phyloP scores from a whole-genome alignment of 2,113 vertebrate genomes.

The Herpetotheres cachinnans region DNA sequence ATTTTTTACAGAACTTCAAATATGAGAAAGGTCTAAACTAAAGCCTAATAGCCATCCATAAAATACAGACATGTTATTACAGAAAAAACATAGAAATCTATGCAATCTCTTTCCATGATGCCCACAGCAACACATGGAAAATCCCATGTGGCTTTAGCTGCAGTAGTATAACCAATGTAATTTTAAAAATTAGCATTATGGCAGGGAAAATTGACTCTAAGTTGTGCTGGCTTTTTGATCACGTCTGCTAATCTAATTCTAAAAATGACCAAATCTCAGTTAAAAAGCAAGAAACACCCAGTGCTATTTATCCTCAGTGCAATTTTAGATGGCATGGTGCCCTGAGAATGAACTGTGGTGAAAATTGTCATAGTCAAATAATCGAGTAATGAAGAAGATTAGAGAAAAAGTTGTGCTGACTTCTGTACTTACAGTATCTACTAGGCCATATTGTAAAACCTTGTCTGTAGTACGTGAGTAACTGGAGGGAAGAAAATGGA shows the following conservation, averaged over 20 bases:
- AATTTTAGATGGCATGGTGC: neutral
- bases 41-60: neutral
- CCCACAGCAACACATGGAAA: neutral
- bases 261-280: neutral
- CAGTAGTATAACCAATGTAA: neutral
- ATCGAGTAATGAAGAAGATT: neutral
- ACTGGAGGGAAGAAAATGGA: neutral
- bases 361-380: neutral
- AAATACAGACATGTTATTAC: neutral
- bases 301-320: neutral
- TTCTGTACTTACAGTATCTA: neutral
- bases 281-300: neutral
- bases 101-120: neutral
- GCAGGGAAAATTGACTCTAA: neutral
- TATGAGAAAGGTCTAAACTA: neutral
- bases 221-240: neutral
- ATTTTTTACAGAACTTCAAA: neutral
- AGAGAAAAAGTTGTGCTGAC: neutral
- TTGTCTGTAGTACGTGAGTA: neutral
- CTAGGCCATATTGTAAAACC: neutral
- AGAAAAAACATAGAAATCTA: neutral
- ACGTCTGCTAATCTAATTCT: neutral
- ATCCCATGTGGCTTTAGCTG: neutral
- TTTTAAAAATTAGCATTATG: neutral
- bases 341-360: neutral